Conservation (phyloP, 2,113 vertebrate species). For the Notarius quadriscutis region DNA sequence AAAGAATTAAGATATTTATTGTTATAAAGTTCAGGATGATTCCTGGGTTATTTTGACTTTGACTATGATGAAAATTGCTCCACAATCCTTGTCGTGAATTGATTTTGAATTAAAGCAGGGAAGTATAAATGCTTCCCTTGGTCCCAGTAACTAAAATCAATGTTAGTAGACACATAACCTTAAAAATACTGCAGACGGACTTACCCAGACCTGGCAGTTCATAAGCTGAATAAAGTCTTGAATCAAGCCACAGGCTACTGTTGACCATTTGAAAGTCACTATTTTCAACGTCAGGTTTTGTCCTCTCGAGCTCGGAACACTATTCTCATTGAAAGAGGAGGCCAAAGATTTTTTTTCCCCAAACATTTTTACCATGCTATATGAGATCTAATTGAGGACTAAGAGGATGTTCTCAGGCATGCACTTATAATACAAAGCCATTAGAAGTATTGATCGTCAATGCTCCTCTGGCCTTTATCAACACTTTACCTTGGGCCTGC, state of each 20-base stretch:
- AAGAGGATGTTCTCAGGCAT: constrained; percentile 38
- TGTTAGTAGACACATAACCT: not conserved
- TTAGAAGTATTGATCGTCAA: constrained; percentile 41
- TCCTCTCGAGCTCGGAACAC: not conserved
- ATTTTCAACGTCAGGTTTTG: not conserved
- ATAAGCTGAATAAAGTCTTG: not conserved
- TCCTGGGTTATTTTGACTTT: not conserved
- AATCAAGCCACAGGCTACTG: not conserved
- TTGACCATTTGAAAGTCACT: not conserved
- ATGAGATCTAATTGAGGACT: constrained; percentile 48
- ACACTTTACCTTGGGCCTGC: constrained; percentile 41
- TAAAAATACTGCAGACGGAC: not conserved
- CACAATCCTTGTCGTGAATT: not conserved
- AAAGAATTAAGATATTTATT: constrained; percentile 4
- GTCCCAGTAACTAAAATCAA: not conserved
- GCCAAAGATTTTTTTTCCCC: not conserved
- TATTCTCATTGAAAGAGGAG: not conserved
- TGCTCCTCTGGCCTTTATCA: constrained; percentile 45
- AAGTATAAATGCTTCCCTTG: not conserved
- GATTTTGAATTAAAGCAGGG: not conserved
- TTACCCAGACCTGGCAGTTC: too few species aligned
- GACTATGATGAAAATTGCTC: not conserved
- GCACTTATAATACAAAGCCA: constrained; percentile 33
- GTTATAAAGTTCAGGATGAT: not conserved
- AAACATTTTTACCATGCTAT: constrained; percentile 41